Percentiles rank a stretch among this genome's conserved stretches.
Evolutionary conservation across 2,888 invertebrate genomes (phyloP).

Genomic region (Dicycla oo): DNA sequence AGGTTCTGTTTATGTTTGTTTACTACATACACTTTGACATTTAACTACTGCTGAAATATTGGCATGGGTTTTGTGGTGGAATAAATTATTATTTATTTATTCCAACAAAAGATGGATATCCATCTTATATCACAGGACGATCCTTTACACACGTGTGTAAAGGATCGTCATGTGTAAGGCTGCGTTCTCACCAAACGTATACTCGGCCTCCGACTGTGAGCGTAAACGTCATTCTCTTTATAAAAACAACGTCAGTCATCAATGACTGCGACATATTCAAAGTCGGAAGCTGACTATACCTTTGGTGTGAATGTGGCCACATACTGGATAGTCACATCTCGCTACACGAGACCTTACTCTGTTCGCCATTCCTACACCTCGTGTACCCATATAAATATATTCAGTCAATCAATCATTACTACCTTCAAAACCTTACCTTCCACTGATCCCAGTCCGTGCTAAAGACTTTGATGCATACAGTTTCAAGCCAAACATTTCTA

Average conservation of each 20-base stretch:
- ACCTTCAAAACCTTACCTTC: slow-evolving; percentile 13
- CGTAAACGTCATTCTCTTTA: no score
- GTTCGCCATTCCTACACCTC: neutral
- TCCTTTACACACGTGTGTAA: neutral
- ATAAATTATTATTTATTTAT: neutral
- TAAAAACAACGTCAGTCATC: no score
- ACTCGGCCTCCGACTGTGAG: no score
- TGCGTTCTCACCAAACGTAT: neutral
- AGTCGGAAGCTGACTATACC: rapidly evolving
- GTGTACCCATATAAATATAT: slow-evolving; percentile 8
- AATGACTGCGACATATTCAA: neutral
- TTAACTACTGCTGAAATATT: neutral
- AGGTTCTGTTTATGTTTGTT: slow-evolving; percentile 19
- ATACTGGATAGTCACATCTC: neutral
- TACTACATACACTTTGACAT: neutral
- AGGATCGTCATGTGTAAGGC: neutral
- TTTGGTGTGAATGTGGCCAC: neutral
- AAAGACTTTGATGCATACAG: slow-evolving; percentile 35
- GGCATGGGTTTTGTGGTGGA: neutral
- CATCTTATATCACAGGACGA: no score
- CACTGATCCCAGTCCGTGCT: neutral
- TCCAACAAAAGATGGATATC: neutral
- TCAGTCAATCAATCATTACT: slow-evolving; percentile 4
- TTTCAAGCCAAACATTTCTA: slow-evolving; percentile 38
- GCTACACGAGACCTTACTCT: neutral